phyloP scores from a whole-genome alignment of 2,888 invertebrate species.

The Mamestra brassicae region DNA sequence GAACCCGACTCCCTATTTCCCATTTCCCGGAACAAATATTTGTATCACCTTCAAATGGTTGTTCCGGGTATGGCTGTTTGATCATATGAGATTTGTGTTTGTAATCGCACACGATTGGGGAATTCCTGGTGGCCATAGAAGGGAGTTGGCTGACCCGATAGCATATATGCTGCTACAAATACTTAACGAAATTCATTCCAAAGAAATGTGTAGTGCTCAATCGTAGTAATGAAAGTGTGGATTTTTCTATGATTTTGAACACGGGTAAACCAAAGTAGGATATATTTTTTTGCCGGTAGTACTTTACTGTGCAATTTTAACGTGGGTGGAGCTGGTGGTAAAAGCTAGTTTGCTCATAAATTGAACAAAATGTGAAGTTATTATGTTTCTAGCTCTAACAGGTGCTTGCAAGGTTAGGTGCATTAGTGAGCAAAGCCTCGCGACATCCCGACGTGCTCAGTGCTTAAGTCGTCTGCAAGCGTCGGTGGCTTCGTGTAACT shows the following conservation, averaged over 20 bases:
- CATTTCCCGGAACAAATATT: slow-evolving; percentile 37
- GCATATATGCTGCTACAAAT: too few species aligned
- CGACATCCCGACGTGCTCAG: slow-evolving; percentile 17
- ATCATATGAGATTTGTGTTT: slow-evolving; percentile 22
- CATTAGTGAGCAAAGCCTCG: slow-evolving; percentile 29
- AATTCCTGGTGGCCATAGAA: background rate
- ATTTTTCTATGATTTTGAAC: too few species aligned
- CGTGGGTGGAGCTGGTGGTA: background rate
- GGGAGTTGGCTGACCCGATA: too few species aligned
- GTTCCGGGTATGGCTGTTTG: slow-evolving; percentile 18
- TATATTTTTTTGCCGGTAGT: background rate
- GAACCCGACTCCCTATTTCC: slow-evolving; percentile 5
- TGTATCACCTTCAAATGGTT: slow-evolving; percentile 19
- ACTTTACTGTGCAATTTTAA: background rate
- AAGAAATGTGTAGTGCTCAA: too few species aligned
- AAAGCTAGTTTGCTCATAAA: background rate
- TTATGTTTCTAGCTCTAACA: slow-evolving; percentile 11
- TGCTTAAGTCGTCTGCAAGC: slow-evolving; percentile 18
- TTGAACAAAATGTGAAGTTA: background rate
- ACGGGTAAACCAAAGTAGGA: too few species aligned
- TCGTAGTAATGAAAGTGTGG: too few species aligned
- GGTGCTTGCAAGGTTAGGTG: slow-evolving; percentile 9
- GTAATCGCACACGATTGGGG: background rate
- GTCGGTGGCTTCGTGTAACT: background rate
- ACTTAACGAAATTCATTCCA: too few species aligned